A percentile compares a stretch with the other conserved stretches of the same genome.
Evolutionary conservation across 1,140 invertebrate genomes (phyloP).

Genomic region (Tetramorium parvispinum): DNA sequence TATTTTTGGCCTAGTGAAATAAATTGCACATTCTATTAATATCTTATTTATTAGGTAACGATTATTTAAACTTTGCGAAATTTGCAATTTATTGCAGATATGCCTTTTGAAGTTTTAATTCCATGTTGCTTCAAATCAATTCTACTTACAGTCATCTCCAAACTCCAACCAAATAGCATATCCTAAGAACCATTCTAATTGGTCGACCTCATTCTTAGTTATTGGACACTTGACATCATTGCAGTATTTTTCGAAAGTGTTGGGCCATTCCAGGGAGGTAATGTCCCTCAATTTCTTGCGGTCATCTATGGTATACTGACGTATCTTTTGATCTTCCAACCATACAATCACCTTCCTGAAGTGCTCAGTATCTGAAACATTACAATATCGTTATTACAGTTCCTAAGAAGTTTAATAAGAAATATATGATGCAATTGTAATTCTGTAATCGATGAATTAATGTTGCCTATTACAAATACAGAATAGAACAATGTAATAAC

Average conservation of each 20-base stretch:
- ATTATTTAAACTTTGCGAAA: not conserved
- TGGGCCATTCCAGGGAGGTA: constrained; percentile 89
- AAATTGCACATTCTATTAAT: constrained; percentile 57
- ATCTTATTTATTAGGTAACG: not conserved
- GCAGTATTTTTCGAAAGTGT: constrained; percentile 92
- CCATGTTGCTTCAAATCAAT: not conserved
- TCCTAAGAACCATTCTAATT: constrained; percentile 95
- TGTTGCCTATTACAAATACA: not conserved
- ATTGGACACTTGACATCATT: constrained; percentile 90
- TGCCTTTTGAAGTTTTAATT: not conserved
- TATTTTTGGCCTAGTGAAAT: constrained; percentile 90
- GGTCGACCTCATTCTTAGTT: constrained; percentile 85
- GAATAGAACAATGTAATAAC: no score
- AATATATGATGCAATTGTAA: not conserved
- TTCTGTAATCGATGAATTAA: not conserved
- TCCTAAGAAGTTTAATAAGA: not conserved
- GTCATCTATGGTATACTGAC: constrained; percentile 94
- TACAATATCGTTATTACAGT: constrained; percentile 27
- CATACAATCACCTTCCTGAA: constrained; percentile 94
- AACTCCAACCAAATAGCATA: constrained; percentile 94
- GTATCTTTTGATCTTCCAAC: constrained; percentile 98
- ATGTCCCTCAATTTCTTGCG: constrained; percentile 90
- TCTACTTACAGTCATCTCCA: constrained; percentile 90
- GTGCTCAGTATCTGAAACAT: constrained; percentile 90
- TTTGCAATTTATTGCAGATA: constrained; percentile 14